These are phyloP conservation scores for Mirounga angustirostris DNA, from an alignment of 2,113 vertebrate species.

Conservation along the genomic window DNA sequence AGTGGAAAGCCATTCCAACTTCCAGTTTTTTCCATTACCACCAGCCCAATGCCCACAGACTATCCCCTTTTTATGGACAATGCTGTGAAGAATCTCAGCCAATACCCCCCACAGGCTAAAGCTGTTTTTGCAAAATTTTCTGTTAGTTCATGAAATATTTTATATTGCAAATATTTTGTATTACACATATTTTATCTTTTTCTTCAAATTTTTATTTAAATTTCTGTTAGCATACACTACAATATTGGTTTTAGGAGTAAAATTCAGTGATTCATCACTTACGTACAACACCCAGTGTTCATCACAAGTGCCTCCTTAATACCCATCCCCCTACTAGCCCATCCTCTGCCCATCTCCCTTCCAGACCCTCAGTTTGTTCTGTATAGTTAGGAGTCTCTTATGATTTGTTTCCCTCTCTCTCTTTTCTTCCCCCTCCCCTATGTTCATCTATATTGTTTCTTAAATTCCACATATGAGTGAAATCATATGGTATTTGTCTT, in stretches of 20 bases:
- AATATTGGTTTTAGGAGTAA: not conserved
- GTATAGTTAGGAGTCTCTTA: too few relatives aligned
- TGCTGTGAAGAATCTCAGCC: not conserved
- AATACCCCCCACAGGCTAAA: not conserved
- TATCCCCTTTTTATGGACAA: not conserved
- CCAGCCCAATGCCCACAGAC: not conserved
- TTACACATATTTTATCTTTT: not conserved
- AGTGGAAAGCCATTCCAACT: not conserved
- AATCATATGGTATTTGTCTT: too few relatives aligned
- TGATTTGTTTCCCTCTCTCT: too few relatives aligned
- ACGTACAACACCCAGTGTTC: too few relatives aligned
- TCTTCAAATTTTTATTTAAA: not conserved
- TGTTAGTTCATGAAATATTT: not conserved
- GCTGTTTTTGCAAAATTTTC: not conserved
- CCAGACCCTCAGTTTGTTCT: too few relatives aligned
- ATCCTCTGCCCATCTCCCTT: too few relatives aligned
- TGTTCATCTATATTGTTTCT: too few relatives aligned
- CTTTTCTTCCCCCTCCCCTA: too few relatives aligned
- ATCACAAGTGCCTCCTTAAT: too few relatives aligned
- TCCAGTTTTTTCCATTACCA: not conserved
- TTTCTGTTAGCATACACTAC: not conserved
- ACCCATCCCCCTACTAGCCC: too few relatives aligned
- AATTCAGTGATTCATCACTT: not conserved
- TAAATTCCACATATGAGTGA: too few relatives aligned
- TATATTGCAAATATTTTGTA: constrained; percentile 14